phyloP scores from a whole-genome alignment of 2,888 invertebrate genomes.

The Amblyteles armatorius region DNA sequence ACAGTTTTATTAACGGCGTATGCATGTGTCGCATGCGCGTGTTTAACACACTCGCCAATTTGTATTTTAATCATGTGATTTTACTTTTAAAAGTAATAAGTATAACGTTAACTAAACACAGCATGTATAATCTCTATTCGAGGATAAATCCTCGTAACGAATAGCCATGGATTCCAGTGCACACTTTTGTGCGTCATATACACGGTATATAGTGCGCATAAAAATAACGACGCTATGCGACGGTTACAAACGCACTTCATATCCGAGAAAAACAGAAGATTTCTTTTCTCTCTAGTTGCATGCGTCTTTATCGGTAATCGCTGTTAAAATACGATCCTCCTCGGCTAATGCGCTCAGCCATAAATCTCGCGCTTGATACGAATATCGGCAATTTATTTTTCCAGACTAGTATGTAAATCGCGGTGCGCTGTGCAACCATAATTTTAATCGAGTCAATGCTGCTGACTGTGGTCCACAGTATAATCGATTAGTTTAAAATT shows the following conservation, averaged over 20 bases:
- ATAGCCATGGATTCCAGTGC: slow-evolving; percentile 5
- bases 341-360: slow-evolving; percentile 15
- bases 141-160: slow-evolving; percentile 25
- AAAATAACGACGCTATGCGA: slow-evolving; percentile 2
- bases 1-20: slow-evolving; percentile 32
- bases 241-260: slow-evolving; percentile 17
- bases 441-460: slow-evolving; percentile 34
- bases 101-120: slow-evolving; percentile 18
- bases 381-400: slow-evolving; percentile 48
- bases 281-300: slow-evolving; percentile 11
- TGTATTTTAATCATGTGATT: slow-evolving; percentile 55
- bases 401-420: slow-evolving; percentile 15
- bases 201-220: slow-evolving; percentile 32
- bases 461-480: slow-evolving; percentile 7
- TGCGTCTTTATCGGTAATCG: not conserved
- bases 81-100: slow-evolving; percentile 30
- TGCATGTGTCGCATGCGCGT: slow-evolving; percentile 39
- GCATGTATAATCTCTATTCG: slow-evolving; percentile 35
- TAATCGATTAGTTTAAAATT: slow-evolving; percentile 2
- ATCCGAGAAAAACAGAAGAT: slow-evolving; percentile 26
- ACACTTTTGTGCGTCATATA: slow-evolving; percentile 31
- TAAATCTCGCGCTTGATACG: slow-evolving; percentile 40
- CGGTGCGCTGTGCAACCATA: slow-evolving; percentile 8
- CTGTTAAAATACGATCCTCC: slow-evolving; percentile 1
- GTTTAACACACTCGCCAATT: slow-evolving; percentile 53